Evolutionary conservation across 1,140 invertebrate genomes (phyloP).

Genomic region (Rhopalosiphum padi): DNA sequence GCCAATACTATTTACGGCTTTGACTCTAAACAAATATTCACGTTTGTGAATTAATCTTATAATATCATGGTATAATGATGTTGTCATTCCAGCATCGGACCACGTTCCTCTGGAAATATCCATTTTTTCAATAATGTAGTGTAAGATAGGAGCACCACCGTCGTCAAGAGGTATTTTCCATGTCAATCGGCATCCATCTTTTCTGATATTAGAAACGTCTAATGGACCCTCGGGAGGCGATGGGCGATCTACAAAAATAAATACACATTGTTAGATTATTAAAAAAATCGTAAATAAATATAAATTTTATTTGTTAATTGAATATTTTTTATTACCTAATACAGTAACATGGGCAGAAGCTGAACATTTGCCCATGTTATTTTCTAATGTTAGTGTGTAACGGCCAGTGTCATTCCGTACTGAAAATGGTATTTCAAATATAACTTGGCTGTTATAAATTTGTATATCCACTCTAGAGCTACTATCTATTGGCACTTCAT

Average conservation of each 20-base stretch:
- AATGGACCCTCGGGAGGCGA: slow-evolving; percentile 86
- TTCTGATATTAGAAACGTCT: slow-evolving; percentile 83
- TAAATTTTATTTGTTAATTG: background rate
- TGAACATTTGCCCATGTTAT: slow-evolving; percentile 81
- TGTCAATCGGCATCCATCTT: slow-evolving; percentile 84
- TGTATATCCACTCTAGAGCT: slow-evolving; percentile 75
- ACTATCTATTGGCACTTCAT: slow-evolving; percentile 75
- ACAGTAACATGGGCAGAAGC: slow-evolving; percentile 88
- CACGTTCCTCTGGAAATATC: slow-evolving; percentile 93
- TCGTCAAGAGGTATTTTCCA: slow-evolving; percentile 87
- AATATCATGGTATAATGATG: slow-evolving; percentile 82
- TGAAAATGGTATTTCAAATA: slow-evolving; percentile 87
- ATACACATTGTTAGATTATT: background rate
- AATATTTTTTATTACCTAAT: slow-evolving; percentile 66
- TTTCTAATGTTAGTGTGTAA: slow-evolving; percentile 84
- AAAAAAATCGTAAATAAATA: background rate
- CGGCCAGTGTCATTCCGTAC: slow-evolving; percentile 81
- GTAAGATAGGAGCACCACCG: slow-evolving; percentile 92
- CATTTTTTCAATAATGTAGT: slow-evolving; percentile 98
- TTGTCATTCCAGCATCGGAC: slow-evolving; percentile 91
- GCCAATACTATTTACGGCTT: slow-evolving; percentile 93
- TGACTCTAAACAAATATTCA: slow-evolving; percentile 89
- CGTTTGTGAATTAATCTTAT: slow-evolving; percentile 89
- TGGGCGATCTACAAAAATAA: slow-evolving; percentile 74
- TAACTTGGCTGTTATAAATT: slow-evolving; percentile 77